Base-by-base conservation (phyloP, 2,888 invertebrate species). In the Apamea crenata region DNA sequence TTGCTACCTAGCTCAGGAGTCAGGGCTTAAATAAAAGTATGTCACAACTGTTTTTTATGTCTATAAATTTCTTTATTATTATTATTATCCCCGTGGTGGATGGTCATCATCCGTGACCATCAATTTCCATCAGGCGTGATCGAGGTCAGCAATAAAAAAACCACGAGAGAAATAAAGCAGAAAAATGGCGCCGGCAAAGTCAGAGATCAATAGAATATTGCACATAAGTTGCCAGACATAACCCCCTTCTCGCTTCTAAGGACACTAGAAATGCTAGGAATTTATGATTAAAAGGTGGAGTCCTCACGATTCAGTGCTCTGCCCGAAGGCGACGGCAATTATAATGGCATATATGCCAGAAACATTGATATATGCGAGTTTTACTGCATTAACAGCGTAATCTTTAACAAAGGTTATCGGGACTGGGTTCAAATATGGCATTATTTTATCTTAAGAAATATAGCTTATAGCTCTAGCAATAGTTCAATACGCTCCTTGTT, bases 251-350 rank as follows among this genome's bases (percentile, higher is more conserved):
- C 32, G 14, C 61, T 72, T 66, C 59, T 32, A n/a, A 65, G 40
- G 68, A 56, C 32, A 59, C 69, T 75, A 36, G 53, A 82, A 69
- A 82, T 69, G 70, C 63, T 63, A 71, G 74, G 84, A 83, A 87
- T 85, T 65, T 84, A 77, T 87, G 47, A 74, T 71, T 68, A 83
- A 56, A 56, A 84, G 78, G 84, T 86, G 83, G 65, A 66, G 74
- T 78, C 75, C 50, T 86, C 87, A 86, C 87, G 83, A 86, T 53
- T 73, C 66, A 79, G 75, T 79, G 56, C 75, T 84, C 76, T 79
- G 81, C 75, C 59, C 18, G 69, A 25, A 73, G 72, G 65, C 40
- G 61, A 36, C 32, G 14, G 73, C 75, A 74, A 75, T 86, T 75
- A 69, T 66, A 69, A 50, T 53, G 70, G 59, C 36, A 74, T 85